phyloP scores from a whole-genome alignment of 2,113 vertebrate species.

The Smithornis capensis region DNA sequence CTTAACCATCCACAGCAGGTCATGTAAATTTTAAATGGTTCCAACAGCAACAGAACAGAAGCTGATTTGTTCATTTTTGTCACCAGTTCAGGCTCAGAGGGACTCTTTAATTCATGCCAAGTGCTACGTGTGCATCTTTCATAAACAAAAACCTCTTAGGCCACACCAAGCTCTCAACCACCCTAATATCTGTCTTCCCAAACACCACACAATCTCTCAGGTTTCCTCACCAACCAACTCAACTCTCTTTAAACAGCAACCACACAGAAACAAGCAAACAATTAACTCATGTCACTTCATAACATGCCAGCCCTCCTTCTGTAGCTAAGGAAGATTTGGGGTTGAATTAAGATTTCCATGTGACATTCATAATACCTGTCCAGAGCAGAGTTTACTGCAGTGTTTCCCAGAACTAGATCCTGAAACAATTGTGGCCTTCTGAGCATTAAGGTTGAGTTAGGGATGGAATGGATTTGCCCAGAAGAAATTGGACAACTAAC shows the following conservation, averaged over 20 bases:
- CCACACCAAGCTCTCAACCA: not conserved
- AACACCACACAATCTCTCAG: not conserved
- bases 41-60: not conserved
- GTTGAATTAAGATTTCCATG: not conserved
- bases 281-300: not conserved
- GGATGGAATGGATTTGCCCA: not conserved
- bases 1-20: not conserved
- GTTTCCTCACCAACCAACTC: not conserved
- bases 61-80: not conserved
- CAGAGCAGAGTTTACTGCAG: not conserved
- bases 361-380: not conserved
- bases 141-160: not conserved
- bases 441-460: not conserved
- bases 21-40: no score
- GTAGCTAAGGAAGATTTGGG: not conserved
- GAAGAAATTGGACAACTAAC: not conserved
- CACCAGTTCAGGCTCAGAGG: not conserved
- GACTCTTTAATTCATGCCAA: not conserved
- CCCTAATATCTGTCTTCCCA: not conserved
- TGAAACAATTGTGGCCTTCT: not conserved
- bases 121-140: not conserved
- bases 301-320: not conserved
- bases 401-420: not conserved
- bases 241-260: not conserved
- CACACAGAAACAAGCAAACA: not conserved